phyloP scores from a whole-genome alignment of 2,113 vertebrate genomes.

The Columbina picui region DNA sequence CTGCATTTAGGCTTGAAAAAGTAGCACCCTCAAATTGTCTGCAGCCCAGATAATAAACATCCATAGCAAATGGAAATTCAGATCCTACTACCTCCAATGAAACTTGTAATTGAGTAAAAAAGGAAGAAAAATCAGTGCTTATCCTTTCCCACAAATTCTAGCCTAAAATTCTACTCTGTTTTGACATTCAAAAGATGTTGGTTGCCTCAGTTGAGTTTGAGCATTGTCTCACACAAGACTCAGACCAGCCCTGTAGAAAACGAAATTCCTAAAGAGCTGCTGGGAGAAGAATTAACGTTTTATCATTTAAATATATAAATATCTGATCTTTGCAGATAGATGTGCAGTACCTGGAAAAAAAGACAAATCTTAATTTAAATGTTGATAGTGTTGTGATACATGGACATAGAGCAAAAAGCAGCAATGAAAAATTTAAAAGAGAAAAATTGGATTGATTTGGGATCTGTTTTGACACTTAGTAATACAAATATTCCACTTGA shows the following conservation, averaged over 20 bases:
- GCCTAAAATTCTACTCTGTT: background rate
- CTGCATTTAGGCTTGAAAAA: background rate
- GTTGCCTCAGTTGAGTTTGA: background rate
- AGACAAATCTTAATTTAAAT: background rate
- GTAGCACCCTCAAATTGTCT: background rate
- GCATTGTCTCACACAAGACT: background rate
- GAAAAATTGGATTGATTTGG: background rate
- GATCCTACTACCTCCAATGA: background rate
- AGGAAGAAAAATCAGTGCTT: background rate
- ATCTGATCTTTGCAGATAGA: background rate
- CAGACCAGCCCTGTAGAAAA: background rate
- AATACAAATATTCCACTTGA: constrained; percentile 23
- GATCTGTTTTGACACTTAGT: constrained; percentile 21
- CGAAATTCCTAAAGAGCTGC: background rate
- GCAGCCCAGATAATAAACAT: background rate
- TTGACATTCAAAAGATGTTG: background rate
- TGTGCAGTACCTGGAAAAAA: background rate
- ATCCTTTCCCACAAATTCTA: background rate
- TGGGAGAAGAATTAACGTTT: background rate
- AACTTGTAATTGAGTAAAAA: background rate
- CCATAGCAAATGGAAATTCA: background rate
- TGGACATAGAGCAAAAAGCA: background rate
- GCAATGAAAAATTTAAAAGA: background rate
- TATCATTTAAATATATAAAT: background rate
- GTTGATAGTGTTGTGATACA: background rate